Base-by-base conservation (phyloP, 2,888 invertebrate species). In the Spodoptera littoralis region DNA sequence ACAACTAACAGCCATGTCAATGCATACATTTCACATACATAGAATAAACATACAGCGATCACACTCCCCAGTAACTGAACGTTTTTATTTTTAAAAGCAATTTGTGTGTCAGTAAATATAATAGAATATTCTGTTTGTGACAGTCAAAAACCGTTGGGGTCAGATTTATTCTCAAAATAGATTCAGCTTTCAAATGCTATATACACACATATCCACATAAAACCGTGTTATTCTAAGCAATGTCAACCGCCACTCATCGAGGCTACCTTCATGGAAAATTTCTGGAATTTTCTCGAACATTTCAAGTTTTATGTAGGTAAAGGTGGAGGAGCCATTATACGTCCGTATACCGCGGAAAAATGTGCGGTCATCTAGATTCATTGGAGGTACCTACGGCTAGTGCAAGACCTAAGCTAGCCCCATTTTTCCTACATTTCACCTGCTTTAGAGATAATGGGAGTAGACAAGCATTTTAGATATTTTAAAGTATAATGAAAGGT, bases 331-430 rank as follows among this genome's bases (percentile, higher is more conserved):
- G 53, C 54, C 27, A 24, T 22, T 47, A 53, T 77, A 61, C 46
- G 68, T 77, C 67, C 67, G 63, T 60, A 44, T 57, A 49, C 63
- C 70, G 48, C 62, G 80, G 73, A 85, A 84, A 84, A 84, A 83
- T 84, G 72, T 65, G 71, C 63, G 70, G 79, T 63, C 70, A 74
- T 60, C 71, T 71, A 75, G 76, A 82, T 82, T 68, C 67, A 79
- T 83, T 56, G 74, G 50, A 50, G 55, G 64, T 70, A 71, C 66
- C 71, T 62, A 48, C 48, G 57, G 45, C 44, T 60, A 62, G 70
- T 65, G 74, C 80, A 62, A 46, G 55, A 56, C 11, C 44, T 65
- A 66, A 81, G 79, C 78, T 70, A 69, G 66, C 74, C 81, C 83
- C 84, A 85, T 86, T 84, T 79, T 84, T 73, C 75, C 70, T 59